Evolutionary conservation across 2,888 invertebrate genomes (phyloP).

Genomic region (Corbicula japonica): DNA sequence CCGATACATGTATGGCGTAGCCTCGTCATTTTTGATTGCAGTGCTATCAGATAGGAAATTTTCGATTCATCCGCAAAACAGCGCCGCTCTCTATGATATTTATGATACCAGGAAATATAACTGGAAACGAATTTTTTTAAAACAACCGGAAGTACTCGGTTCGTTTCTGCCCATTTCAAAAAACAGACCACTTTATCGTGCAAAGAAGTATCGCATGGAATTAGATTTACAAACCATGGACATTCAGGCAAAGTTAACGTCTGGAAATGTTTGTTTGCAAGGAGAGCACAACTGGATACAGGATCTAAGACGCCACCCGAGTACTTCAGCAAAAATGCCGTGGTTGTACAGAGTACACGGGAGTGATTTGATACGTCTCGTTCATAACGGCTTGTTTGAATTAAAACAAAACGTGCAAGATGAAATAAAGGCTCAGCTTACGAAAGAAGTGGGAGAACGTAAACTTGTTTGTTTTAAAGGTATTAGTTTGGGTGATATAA

Average conservation of each 20-base stretch:
- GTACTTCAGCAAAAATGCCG: not conserved
- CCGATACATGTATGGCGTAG: not conserved
- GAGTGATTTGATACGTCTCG: constrained; percentile 11
- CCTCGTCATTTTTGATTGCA: constrained; percentile 3
- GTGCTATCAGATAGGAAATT: constrained; percentile 8
- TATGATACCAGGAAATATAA: not conserved
- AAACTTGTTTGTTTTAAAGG: constrained; percentile 9
- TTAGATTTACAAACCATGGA: too few relatives aligned
- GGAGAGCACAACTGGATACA: constrained; percentile 23
- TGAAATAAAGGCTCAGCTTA: not conserved
- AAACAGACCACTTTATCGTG: too few relatives aligned
- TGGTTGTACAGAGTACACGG: constrained; percentile 15
- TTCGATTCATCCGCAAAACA: not conserved
- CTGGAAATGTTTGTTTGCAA: too few relatives aligned
- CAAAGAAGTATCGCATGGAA: too few relatives aligned
- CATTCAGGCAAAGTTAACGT: too few relatives aligned
- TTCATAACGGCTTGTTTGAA: constrained; percentile 18
- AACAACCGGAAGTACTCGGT: too few relatives aligned
- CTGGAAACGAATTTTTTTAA: constrained; percentile 7
- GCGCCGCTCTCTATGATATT: not conserved
- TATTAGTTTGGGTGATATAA: not conserved
- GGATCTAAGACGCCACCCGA: constrained; percentile 6
- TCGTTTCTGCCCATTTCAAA: too few relatives aligned
- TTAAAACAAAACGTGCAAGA: not conserved
- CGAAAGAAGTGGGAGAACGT: not conserved